Evolutionary conservation across 2,888 invertebrate genomes (phyloP).

Genomic region (Nowickia ferox): DNA sequence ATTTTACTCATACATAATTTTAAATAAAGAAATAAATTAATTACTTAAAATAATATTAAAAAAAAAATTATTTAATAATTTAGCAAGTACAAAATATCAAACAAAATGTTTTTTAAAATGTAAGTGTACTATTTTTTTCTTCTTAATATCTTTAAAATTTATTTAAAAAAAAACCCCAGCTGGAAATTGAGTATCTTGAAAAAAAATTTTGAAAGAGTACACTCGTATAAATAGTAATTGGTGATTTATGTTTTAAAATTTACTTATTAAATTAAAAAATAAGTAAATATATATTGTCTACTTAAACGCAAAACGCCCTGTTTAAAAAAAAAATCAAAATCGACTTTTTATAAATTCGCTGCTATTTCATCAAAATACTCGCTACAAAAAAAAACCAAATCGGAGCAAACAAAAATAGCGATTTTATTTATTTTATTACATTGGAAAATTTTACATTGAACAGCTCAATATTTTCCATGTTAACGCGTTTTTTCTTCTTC

Average conservation of each 20-base stretch:
- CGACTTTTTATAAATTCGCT: no score
- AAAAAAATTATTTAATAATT: slow-evolving; percentile 5
- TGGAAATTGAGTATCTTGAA: neutral
- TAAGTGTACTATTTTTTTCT: slow-evolving; percentile 62
- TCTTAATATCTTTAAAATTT: neutral
- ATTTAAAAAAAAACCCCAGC: neutral
- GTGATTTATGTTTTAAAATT: neutral
- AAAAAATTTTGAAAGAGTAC: neutral
- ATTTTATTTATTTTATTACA: no score
- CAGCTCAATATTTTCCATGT: no score
- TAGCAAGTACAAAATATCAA: slow-evolving; percentile 12
- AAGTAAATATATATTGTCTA: no score
- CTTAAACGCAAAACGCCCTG: no score
- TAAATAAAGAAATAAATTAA: slow-evolving; percentile 13
- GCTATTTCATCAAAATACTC: no score
- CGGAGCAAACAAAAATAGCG: no score
- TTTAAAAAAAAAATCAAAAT: no score
- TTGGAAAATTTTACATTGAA: no score
- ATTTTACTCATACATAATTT: neutral
- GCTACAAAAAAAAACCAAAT: no score
- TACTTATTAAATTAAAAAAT: no score
- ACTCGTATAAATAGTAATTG: neutral
- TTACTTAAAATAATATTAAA: neutral
- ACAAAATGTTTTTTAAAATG: slow-evolving; percentile 72
- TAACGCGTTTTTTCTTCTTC: no score